These are phyloP conservation scores for Potamilus streckersoni DNA, from an alignment of 1,140 invertebrate genomes.

Conservation along the genomic window DNA sequence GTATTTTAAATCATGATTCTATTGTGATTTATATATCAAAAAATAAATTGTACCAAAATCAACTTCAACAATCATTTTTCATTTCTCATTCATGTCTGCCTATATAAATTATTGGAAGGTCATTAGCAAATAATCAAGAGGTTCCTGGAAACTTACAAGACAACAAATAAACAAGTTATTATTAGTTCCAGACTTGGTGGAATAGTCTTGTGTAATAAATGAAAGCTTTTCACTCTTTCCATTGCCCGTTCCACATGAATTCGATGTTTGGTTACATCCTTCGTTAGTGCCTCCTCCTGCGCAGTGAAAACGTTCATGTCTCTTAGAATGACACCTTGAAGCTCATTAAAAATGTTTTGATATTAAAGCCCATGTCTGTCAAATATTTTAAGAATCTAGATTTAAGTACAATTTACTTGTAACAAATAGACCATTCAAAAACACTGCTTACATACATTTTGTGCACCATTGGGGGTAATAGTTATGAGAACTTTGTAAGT, in stretches of 20 bases:
- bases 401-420: slow-evolving; percentile 9
- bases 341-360: slow-evolving; percentile 22
- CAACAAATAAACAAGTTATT: slow-evolving; percentile 2
- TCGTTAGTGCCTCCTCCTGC: no score
- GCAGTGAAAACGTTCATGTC: no score
- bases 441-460: no score
- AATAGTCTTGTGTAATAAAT: no score
- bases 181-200: no score
- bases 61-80: slow-evolving; percentile 32
- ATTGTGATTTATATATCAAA: no score
- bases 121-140: neutral
- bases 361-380: slow-evolving; percentile 30
- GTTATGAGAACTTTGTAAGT: slow-evolving; percentile 33
- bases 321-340: slow-evolving; percentile 6
- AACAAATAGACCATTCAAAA: neutral
- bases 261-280: no score
- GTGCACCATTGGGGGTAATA: slow-evolving; percentile 10
- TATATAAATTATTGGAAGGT: slow-evolving; percentile 24
- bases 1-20: no score
- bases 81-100: slow-evolving; percentile 16
- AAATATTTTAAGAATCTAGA: slow-evolving; percentile 29
- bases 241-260: no score
- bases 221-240: no score
- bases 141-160: no score
- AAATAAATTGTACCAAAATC: slow-evolving; percentile 38